Conservation (phyloP, 2,888 invertebrate species). For the Lydus trimaculatus region DNA sequence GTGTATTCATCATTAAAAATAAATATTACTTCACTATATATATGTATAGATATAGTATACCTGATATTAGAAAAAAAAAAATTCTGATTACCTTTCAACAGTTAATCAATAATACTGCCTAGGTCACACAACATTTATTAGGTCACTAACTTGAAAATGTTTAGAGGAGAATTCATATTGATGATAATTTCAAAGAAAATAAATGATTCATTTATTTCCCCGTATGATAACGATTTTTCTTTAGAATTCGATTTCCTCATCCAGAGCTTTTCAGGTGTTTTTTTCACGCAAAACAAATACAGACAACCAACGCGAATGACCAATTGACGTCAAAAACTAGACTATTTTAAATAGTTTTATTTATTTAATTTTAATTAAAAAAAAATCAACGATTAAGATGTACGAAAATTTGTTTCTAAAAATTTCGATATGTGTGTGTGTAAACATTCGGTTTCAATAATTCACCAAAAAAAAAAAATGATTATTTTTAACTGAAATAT, state of each 20-base stretch:
- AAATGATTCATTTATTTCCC: constrained; percentile 22
- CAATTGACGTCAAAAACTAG: constrained; percentile 6
- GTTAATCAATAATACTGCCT: not conserved
- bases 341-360: constrained; percentile 9
- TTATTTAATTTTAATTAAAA: constrained; percentile 20
- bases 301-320: not conserved
- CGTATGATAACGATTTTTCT: constrained; percentile 24
- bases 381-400: not conserved
- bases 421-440: too few relatives aligned
- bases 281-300: not conserved
- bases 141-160: constrained; percentile 24
- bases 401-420: too few relatives aligned
- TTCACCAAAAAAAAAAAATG: not conserved
- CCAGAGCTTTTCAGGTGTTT: not conserved
- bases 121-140: constrained; percentile 9
- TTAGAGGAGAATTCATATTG: constrained; percentile 22
- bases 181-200: constrained; percentile 24
- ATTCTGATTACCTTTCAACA: constrained; percentile 7
- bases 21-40: constrained; percentile 28
- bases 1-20: constrained; percentile 32
- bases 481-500: constrained; percentile 7
- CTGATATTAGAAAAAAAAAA: constrained; percentile 21
- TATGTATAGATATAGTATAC: too few relatives aligned
- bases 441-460: not conserved
- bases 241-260: constrained; percentile 9